Evolutionary conservation across 30 jellyfish, hydroid and myxozoan species (phyloP), one percentile per base, ranked within the genome.

Genomic region (Rhopilema esculentum): DNA sequence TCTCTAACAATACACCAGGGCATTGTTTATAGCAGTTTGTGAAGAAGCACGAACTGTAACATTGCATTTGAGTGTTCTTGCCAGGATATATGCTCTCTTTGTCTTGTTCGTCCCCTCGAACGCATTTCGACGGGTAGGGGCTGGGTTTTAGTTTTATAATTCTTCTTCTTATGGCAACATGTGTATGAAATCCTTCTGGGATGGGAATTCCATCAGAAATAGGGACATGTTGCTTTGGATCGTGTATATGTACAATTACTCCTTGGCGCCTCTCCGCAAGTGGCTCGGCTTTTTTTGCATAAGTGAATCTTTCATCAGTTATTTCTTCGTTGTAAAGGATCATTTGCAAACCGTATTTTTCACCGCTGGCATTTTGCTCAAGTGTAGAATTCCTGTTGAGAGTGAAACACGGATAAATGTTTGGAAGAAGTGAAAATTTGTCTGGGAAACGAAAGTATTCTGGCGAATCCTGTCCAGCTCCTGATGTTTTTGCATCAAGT

Each of bases 311-410:
- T 16, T 16, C 0, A 4, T 27, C 64, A 63, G 31, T 51, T 0
- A 30, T 16, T 33, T 65, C 83, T 21, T 77, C 48, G 30, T 62
- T 65, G 64, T 29, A 84, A 16, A 84, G 72, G 32, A 84, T 61
- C 92, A 84, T 84, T 19, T 51, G 69, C 40, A 84, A 50, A 7
- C 87, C 92, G n/a, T 76, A 9, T 16, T 16, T 30, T 28, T 64
- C 65, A 27, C 87, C 79, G 18, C 82, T 50, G 31, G 71, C 76
- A 8, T 20, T 1, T 27, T 84, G 92, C 0, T 49, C 75, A 17
- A 84, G 62, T 23, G 83, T 51, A 23, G 77, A 15, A 61, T 84
- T 25, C 30, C 87, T 68, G 87, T 84, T 84, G 65, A 84, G 73
- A 0, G 92, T 84, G 67, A 51, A 30, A 30, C 92, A 84, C 1